Conservation (phyloP, 1,140 invertebrate species). For the Trachymyrmex septentrionalis region DNA sequence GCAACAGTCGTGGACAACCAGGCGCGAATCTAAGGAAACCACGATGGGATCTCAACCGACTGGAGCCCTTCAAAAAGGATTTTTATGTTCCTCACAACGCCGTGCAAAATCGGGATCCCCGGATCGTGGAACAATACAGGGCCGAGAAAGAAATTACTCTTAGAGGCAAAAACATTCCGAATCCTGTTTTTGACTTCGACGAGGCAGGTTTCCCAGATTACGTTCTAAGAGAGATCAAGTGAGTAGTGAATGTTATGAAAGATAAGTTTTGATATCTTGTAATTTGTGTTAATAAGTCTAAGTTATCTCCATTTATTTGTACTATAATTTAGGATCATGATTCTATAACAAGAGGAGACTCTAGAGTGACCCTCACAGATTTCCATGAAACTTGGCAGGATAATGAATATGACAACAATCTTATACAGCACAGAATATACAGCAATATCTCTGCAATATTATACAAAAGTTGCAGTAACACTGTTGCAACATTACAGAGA, state of each 20-base stretch:
- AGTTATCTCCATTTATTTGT: neutral
- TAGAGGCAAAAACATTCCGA: constrained; percentile 92
- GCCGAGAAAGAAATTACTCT: constrained; percentile 93
- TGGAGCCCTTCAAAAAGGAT: constrained; percentile 96
- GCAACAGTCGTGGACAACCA: constrained; percentile 88
- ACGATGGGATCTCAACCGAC: constrained; percentile 92
- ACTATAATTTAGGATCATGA: neutral
- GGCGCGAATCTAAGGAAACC: constrained; percentile 93
- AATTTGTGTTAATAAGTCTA: neutral
- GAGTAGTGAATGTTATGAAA: constrained; percentile 56
- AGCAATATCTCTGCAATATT: no score
- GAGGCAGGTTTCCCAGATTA: constrained; percentile 94
- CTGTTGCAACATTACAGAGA: no score
- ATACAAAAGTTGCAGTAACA: no score
- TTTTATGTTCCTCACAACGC: constrained; percentile 94
- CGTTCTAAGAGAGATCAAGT: constrained; percentile 91
- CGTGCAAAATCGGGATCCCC: constrained; percentile 90
- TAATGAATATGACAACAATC: no score
- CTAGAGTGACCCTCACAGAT: no score
- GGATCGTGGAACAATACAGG: constrained; percentile 92
- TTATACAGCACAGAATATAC: no score
- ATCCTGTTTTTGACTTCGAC: constrained; percentile 94
- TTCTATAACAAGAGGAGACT: neutral
- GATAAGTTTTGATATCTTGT: neutral
- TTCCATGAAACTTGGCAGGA: no score